These are phyloP conservation scores for Nyctalus aviator DNA, from an alignment of 2,797 vertebrate species.

Conservation along the genomic window DNA sequence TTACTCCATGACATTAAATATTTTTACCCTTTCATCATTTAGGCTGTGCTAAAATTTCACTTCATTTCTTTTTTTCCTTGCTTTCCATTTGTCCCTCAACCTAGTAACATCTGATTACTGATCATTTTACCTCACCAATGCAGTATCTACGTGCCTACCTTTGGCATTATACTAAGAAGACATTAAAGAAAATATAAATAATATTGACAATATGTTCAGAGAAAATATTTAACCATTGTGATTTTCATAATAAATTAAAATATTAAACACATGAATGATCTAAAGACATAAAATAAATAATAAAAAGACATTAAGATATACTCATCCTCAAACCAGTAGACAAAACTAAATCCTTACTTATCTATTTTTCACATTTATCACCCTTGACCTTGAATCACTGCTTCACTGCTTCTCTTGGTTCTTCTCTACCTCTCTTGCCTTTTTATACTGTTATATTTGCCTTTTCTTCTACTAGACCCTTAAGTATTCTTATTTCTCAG, in stretches of 20 bases:
- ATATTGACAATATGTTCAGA: not conserved
- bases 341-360: not conserved
- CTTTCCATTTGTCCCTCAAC: not conserved
- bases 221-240: not conserved
- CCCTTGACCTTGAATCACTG: not conserved
- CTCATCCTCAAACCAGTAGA: not conserved
- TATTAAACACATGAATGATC: not conserved
- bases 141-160: not conserved
- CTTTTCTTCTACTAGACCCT: not conserved
- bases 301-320: not conserved
- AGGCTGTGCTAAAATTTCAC: not conserved
- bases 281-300: not conserved
- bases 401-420: not conserved
- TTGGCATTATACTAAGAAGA: not conserved
- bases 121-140: not conserved
- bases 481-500: not conserved
- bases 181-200: not conserved
- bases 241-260: not conserved
- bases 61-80: conserved; percentile 6
- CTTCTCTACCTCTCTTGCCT: not conserved
- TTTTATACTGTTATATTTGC: not conserved
- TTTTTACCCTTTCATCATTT: not conserved
- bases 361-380: not conserved
- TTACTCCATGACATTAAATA: not conserved
- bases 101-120: not conserved